Conservation (phyloP, 2,113 vertebrate genomes). For the Pampusana beccarii region DNA sequence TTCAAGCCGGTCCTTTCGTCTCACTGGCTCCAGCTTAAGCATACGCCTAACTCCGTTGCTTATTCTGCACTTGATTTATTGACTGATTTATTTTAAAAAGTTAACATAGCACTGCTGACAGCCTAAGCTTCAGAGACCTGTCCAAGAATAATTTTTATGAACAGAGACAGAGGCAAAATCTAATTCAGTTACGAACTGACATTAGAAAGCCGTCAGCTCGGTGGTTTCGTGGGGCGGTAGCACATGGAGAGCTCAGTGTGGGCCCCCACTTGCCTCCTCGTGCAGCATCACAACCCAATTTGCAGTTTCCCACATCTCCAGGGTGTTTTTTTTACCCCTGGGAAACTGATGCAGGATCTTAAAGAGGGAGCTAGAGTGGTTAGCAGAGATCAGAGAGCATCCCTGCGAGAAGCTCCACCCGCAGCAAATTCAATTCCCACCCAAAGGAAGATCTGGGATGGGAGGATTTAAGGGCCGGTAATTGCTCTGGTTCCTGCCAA, state of each 20-base stretch:
- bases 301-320: neutral
- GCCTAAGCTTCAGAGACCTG: neutral
- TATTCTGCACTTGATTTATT: neutral
- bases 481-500: neutral
- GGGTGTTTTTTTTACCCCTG: rapidly evolving
- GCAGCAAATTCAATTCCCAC: neutral
- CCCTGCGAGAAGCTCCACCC: rapidly evolving
- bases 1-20: neutral
- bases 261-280: rapidly evolving
- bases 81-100: neutral
- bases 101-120: neutral
- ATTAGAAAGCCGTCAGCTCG: neutral
- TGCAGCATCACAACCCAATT: neutral
- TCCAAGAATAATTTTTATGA: neutral
- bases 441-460: neutral
- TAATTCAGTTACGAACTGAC: neutral
- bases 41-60: neutral
- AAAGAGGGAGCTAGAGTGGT: neutral
- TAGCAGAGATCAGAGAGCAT: neutral
- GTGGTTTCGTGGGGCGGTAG: neutral
- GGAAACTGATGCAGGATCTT: neutral
- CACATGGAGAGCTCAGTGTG: rapidly evolving
- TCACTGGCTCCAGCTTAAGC: neutral
- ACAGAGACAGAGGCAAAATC: neutral
- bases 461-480: neutral